Evolutionary conservation across 2,888 invertebrate genomes (phyloP), one percentile per base, ranked within the genome.

Genomic region (Auanema freiburgensis): DNA sequence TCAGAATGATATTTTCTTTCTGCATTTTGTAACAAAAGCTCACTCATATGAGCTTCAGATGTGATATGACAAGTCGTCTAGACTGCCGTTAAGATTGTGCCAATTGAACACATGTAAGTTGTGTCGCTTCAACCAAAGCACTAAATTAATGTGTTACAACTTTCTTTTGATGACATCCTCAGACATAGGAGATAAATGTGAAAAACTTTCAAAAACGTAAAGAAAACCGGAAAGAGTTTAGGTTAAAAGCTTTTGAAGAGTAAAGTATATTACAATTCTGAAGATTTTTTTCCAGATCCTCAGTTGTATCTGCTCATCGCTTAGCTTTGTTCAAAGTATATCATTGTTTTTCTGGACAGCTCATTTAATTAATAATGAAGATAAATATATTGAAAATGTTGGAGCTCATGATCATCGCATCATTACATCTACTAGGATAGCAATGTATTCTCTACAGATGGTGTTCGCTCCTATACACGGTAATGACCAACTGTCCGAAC

Each of bases 381-480:
- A 74, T 10, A 72, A 71, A 43, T 70, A 67, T 59, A 21, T 74
- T 21, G 70, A 72, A 44, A 63, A 18, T 18, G 65, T 74, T 8
- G 74, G 74, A 3, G 67, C 67, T 0, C 50, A 64, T 21, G 70
- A 71, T 40, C 83, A 83, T 64, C 71, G 76, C n/a, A 83, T 83
- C 56, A 79, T 83, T 10, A 72, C 77, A 14, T 78, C 79, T 50
- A 83, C 83, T 16, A 65, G 83, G 44, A 72, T 84, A 8, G 83
- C 83, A 18, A 81, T 84, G 81, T 83, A 79, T 65, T 74, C 77
- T 18, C 69, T 81, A 23, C 77, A 79, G 14, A 70, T 84, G 70
- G 61, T 83, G 11, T 75, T 84, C 46, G 69, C 77, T 2, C 81
- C 83, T 0, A 70, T 81, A 41, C 77, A 83, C 51, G 79, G 83